Base-by-base conservation (phyloP, 1,140 invertebrate species). In the Scylla paramamosain region DNA sequence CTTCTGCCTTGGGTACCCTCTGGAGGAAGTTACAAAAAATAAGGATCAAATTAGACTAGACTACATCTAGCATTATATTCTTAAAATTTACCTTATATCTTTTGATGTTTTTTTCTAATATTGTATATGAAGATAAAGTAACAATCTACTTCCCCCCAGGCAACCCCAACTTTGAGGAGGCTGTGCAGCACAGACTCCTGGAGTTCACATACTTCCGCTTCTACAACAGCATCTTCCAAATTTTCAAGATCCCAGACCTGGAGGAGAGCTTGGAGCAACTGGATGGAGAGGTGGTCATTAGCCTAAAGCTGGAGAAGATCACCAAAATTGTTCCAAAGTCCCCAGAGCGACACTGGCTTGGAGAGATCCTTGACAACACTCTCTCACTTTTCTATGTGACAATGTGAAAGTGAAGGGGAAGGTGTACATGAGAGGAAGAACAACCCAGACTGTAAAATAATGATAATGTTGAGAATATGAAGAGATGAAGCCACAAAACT, bases 231-330 rank as follows among this genome's bases (percentile, higher is more conserved):
- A 96, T 96, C n/a, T 96, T 96, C 91, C 32, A 67, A 45, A 93
- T 94, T 28, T 96, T 96, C 91, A 94, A 96, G 46, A 32, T 94
- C 45, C 82, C 52, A 20, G 91, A 94, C 52, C 48, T 96, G n/a
- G 94, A 95, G 91, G 91, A 82, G 14, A 84, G 90, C 46, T 92
- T 96, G 84, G 94, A 94, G 91, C n/a, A 94, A 32, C 67, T 96
- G 83, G 92, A 95, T 2, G 96, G 96, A 8, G 92, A 96, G 87
- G 96, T 96, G 87, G 88, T 96, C 20, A 59, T 95, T 1, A 93
- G 96, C 59, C 93, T 96, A 16, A 96, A 95, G 52, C 52, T 96
- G 48, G 95, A 96, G 92, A 96, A 96, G 92, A 96, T 96, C 77
- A 96, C 96, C 31, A 95, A 95, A 48, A 93, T 93, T 77, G 94